phyloP scores from a whole-genome alignment of 1,140 invertebrate species.

The Druon quercuslanigerum region DNA sequence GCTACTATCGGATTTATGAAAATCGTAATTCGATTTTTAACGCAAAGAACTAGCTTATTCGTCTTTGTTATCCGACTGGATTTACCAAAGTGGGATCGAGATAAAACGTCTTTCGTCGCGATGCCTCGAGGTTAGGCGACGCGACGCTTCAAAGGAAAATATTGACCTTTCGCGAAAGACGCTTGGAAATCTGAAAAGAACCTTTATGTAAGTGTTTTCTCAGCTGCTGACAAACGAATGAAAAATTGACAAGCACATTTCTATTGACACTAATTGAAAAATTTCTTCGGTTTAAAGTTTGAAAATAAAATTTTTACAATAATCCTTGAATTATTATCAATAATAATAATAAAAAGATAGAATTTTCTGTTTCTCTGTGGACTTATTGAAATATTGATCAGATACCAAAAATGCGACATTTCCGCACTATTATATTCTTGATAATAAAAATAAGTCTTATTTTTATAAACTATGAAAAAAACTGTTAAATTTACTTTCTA shows the following conservation, averaged over 20 bases:
- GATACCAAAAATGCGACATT: too few species aligned
- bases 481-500: too few species aligned
- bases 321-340: too few species aligned
- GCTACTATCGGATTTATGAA: conserved; percentile 17
- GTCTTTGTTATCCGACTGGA: background rate
- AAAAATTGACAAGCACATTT: conserved; percentile 16
- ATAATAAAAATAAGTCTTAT: too few species aligned
- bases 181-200: conserved; percentile 27
- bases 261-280: background rate
- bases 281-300: too few species aligned
- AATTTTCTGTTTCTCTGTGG: too few species aligned
- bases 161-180: conserved; percentile 36
- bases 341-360: too few species aligned
- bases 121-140: conserved; percentile 1
- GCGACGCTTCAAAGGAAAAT: conserved; percentile 37
- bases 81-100: conserved; percentile 30
- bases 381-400: too few species aligned
- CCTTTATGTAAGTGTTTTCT: conserved; percentile 3
- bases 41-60: background rate
- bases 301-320: too few species aligned
- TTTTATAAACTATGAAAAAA: too few species aligned
- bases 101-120: conserved; percentile 26
- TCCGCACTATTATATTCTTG: too few species aligned
- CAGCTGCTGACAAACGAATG: conserved; percentile 29
- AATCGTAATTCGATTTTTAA: conserved; percentile 28